phyloP scores from a whole-genome alignment of 2,888 invertebrate species.

The Tipula helvola region DNA sequence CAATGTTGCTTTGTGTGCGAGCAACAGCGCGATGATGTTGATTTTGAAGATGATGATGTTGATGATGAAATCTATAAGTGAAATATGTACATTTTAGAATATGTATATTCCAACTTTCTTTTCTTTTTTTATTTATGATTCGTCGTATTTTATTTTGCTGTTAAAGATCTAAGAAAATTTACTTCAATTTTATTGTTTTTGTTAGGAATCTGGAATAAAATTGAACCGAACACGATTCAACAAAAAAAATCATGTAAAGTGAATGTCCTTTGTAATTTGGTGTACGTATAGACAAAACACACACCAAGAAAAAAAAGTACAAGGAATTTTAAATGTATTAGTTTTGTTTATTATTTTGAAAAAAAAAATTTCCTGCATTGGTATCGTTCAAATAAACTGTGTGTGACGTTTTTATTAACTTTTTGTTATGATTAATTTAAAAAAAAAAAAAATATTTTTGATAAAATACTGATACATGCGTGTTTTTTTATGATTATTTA shows the following conservation, averaged over 20 bases:
- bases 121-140: neutral
- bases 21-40: neutral
- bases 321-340: neutral
- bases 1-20: neutral
- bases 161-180: neutral
- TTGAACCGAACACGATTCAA: neutral
- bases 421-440: neutral
- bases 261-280: neutral
- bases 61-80: neutral
- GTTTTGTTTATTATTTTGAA: neutral
- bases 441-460: neutral
- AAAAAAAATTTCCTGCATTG: neutral
- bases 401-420: neutral
- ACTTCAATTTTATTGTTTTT: neutral
- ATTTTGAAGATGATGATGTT: neutral
- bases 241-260: neutral
- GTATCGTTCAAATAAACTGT: neutral
- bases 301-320: neutral
- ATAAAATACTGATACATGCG: neutral
- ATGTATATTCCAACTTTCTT: neutral
- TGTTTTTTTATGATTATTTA: neutral
- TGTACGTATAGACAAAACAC: neutral
- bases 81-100: neutral
- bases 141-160: neutral
- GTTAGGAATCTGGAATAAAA: neutral